These are phyloP conservation scores for Crematogaster levior DNA, from an alignment of 2,888 invertebrate genomes.

Conservation along the genomic window DNA sequence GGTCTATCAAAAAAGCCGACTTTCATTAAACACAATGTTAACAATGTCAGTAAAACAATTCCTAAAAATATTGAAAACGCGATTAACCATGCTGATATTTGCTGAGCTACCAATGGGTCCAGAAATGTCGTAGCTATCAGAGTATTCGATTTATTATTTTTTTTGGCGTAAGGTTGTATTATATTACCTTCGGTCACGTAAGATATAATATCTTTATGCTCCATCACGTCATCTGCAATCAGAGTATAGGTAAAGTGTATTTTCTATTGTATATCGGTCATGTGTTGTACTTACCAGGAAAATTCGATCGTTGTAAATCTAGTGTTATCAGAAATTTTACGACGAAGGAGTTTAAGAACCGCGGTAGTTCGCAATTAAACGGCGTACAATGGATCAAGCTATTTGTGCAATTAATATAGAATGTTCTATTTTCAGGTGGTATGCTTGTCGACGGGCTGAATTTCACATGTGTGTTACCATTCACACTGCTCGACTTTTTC, in stretches of 20 bases:
- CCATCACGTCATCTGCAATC: conserved; percentile 62
- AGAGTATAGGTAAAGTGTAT: conserved; percentile 6
- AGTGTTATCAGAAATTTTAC: conserved; percentile 82
- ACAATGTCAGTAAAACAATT: conserved; percentile 75
- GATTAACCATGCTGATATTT: conserved; percentile 78
- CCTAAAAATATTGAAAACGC: conserved; percentile 78
- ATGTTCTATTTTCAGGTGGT: conserved; percentile 62
- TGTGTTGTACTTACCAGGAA: conserved; percentile 78
- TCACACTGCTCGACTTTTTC: too few relatives aligned
- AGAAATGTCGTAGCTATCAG: conserved; percentile 82
- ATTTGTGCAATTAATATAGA: conserved; percentile 83
- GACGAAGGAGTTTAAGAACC: conserved; percentile 78
- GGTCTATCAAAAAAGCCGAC: conserved; percentile 81
- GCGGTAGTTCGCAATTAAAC: conserved; percentile 82
- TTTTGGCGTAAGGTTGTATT: too few relatives aligned
- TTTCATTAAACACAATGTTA: conserved; percentile 77
- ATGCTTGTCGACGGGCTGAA: too few relatives aligned
- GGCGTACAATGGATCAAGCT: conserved; percentile 78
- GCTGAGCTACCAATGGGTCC: conserved; percentile 76
- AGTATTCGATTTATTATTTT: conserved; percentile 77
- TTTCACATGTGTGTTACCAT: too few relatives aligned
- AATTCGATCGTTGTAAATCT: conserved; percentile 78
- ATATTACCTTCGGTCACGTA: too few relatives aligned
- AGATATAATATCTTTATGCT: conserved; percentile 82
- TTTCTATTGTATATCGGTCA: neutral